Percentiles rank a stretch among this genome's conserved stretches.
Conservation (phyloP, 2,888 invertebrate species). For the Chymomyza caudatula region DNA sequence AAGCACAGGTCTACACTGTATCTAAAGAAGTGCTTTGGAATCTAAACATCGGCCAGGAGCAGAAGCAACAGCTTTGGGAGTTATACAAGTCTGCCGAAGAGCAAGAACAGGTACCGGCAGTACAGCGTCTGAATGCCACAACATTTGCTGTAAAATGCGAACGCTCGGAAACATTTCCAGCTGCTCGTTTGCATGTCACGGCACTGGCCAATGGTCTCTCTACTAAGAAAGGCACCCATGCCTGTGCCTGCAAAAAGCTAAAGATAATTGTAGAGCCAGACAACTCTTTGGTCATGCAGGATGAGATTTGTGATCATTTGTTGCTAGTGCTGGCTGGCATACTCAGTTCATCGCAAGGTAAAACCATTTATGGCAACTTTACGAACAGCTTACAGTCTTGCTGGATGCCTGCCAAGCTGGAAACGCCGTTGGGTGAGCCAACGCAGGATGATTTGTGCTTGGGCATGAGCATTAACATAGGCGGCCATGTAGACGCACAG, state of each 20-base stretch:
- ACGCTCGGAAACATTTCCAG: constrained; percentile 70
- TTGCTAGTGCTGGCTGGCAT: constrained; percentile 74
- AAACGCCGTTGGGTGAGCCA: constrained; percentile 56
- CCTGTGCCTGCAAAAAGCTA: constrained; percentile 75
- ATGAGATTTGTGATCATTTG: constrained; percentile 77
- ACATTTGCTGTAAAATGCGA: constrained; percentile 75
- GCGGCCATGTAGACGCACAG: constrained; percentile 45
- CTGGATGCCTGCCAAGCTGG: constrained; percentile 70
- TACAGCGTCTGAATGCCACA: constrained; percentile 72
- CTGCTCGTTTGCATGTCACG: constrained; percentile 73
- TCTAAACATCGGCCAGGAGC: constrained; percentile 68
- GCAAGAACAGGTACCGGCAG: constrained; percentile 61
- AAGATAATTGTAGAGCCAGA: constrained; percentile 76
- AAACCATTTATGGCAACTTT: constrained; percentile 69
- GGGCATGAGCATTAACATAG: constrained; percentile 50
- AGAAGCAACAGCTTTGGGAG: constrained; percentile 73
- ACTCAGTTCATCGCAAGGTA: constrained; percentile 64
- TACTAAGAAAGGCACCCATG: constrained; percentile 58
- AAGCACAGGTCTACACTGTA: constrained; percentile 65
- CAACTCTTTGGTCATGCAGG: constrained; percentile 74
- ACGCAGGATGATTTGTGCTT: constrained; percentile 43
- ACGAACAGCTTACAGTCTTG: constrained; percentile 67
- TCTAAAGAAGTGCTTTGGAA: constrained; percentile 71
- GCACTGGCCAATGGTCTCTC: constrained; percentile 58
- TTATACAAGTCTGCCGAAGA: constrained; percentile 63